These are phyloP conservation scores for Amphipyra tragopoginis DNA, from an alignment of 2,888 invertebrate genomes.

Conservation along the genomic window DNA sequence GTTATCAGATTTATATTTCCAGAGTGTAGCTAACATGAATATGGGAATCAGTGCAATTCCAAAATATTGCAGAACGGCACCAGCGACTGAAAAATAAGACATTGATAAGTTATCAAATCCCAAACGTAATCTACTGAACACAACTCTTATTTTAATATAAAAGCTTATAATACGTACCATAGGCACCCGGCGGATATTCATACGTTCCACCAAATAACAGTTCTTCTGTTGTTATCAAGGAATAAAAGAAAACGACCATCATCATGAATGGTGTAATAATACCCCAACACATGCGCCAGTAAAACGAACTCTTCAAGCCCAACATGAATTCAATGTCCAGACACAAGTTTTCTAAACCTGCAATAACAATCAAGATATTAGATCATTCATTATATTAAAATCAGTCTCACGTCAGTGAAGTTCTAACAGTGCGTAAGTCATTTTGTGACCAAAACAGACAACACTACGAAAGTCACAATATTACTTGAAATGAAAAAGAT, in stretches of 20 bases:
- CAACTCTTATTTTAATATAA: not conserved
- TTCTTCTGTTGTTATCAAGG: conserved; percentile 91
- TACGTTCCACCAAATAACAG: conserved; percentile 90
- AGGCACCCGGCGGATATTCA: conserved; percentile 90
- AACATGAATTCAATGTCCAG: conserved; percentile 95
- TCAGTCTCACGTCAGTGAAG: no score
- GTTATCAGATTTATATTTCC: conserved; percentile 75
- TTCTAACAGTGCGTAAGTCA: no score
- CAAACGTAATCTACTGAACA: not conserved
- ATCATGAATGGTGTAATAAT: conserved; percentile 93
- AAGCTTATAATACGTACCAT: conserved; percentile 83
- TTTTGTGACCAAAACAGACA: no score
- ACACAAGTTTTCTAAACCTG: conserved; percentile 83
- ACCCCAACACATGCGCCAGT: conserved; percentile 95
- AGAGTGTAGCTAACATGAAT: conserved; percentile 74
- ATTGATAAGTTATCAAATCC: not conserved
- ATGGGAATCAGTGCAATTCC: conserved; percentile 82
- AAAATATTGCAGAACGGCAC: conserved; percentile 76
- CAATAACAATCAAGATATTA: conserved; percentile 36
- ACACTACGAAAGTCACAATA: no score
- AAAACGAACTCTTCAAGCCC: conserved; percentile 91
- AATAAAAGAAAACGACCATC: conserved; percentile 93
- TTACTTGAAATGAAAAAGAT: no score
- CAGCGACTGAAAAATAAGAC: conserved; percentile 76
- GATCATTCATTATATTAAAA: no score